phyloP scores from a whole-genome alignment of 2,797 vertebrate genomes.

The Tragelaphus oryx region DNA sequence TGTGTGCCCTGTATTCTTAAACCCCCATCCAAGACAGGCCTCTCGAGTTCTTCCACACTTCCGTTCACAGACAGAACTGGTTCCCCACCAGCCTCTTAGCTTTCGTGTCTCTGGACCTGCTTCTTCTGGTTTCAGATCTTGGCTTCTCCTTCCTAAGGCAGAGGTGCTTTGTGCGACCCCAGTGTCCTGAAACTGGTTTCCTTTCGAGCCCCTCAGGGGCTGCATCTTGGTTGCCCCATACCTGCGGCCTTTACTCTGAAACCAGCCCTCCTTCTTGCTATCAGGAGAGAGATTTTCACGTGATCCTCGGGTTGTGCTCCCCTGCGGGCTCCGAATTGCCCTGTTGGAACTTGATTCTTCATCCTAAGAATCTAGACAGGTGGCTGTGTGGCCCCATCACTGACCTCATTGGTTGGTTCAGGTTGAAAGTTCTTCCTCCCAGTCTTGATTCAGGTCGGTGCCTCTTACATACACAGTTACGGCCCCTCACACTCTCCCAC shows the following conservation, averaged over 20 bases:
- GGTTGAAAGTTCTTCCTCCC: background rate
- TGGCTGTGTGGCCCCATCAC: rapidly evolving
- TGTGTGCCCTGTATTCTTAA: background rate
- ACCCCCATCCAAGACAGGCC: background rate
- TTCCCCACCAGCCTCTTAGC: background rate
- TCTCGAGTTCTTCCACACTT: rapidly evolving
- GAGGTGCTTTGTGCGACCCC: background rate
- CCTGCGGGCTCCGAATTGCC: background rate
- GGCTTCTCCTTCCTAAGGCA: background rate
- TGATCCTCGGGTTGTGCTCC: rapidly evolving
- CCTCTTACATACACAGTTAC: background rate
- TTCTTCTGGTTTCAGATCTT: background rate
- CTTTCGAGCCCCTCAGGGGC: rapidly evolving
- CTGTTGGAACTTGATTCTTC: background rate
- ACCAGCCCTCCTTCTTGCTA: background rate
- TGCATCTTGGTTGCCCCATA: background rate
- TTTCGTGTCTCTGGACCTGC: background rate
- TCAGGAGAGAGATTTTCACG: background rate
- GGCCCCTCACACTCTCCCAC: background rate
- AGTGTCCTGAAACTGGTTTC: background rate
- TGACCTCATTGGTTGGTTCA: rapidly evolving
- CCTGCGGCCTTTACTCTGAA: background rate
- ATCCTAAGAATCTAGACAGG: background rate
- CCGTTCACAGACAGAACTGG: no score
- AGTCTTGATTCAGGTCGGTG: background rate